Evolutionary conservation across 2,797 vertebrate genomes (phyloP).

Genomic region (Eremophila alpestris): DNA sequence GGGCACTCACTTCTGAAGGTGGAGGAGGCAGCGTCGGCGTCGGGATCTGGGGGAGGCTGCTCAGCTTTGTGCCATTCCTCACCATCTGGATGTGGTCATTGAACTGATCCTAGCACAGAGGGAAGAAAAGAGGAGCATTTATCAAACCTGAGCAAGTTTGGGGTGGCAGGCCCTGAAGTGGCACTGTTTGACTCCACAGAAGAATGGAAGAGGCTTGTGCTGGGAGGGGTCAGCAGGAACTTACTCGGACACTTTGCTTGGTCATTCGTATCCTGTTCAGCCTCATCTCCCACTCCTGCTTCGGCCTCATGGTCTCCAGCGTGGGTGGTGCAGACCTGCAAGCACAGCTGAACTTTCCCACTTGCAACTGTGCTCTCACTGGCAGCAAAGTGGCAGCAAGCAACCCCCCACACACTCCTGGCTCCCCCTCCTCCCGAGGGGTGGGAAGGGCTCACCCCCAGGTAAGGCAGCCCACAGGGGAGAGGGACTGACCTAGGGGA

Average conservation of each 20-base stretch:
- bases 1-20: conserved; percentile 76
- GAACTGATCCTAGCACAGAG: conserved; percentile 76
- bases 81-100: conserved; percentile 80
- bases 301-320: conserved; percentile 76
- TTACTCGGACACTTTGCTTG: conserved; percentile 79
- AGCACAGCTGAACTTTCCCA: neutral
- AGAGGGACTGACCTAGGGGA: neutral
- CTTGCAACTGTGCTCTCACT: neutral
- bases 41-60: conserved; percentile 79
- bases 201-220: neutral
- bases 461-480: neutral
- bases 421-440: neutral
- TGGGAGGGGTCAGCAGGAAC: neutral
- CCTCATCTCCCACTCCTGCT: conserved; percentile 81
- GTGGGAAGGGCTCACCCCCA: neutral
- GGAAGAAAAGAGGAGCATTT: fast-evolving
- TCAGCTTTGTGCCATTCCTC: conserved; percentile 78
- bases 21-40: conserved; percentile 78
- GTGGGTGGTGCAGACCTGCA: conserved; percentile 76
- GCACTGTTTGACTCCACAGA: neutral
- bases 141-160: neutral
- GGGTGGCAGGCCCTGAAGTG: fast-evolving
- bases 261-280: conserved; percentile 79
- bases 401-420: neutral
- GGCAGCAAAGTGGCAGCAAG: neutral